phyloP scores from a whole-genome alignment of 23 tunicate species.

The Oikopleura vanhoeffeni region DNA sequence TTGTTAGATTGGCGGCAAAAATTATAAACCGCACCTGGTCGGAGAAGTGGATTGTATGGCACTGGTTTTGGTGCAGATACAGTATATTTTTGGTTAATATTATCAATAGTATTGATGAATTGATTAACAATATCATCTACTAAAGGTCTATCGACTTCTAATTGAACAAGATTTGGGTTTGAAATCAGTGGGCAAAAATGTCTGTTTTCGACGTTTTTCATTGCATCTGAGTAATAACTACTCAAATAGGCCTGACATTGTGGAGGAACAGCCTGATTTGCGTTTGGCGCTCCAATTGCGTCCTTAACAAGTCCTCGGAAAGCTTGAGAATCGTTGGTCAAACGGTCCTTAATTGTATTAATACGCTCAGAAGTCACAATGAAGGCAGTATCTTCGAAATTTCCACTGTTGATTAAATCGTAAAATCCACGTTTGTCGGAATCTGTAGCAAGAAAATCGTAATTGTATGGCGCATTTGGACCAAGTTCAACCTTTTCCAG shows the following conservation, averaged over 20 bases:
- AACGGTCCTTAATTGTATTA: neutral
- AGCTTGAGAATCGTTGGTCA: neutral
- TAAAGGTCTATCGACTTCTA: neutral
- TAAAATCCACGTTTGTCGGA: neutral
- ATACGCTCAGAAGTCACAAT: neutral
- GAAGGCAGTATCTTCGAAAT: neutral
- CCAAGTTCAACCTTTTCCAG: neutral
- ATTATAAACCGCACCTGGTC: no score
- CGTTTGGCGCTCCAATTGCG: neutral
- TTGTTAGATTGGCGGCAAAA: no score
- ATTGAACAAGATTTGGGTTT: neutral
- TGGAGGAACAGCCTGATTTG: no score
- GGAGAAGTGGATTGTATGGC: no score
- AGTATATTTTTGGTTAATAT: neutral
- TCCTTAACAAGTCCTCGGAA: neutral
- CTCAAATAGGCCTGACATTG: neutral
- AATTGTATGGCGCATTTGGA: no score
- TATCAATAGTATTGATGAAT: neutral
- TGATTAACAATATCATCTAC: neutral
- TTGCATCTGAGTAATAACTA: neutral
- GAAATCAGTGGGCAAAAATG: neutral
- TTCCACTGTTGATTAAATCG: neutral
- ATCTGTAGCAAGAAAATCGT: neutral
- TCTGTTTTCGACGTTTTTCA: neutral
- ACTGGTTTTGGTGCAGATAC: neutral